Base-by-base conservation (phyloP, 2,888 invertebrate species). In the Furcula furcula region DNA sequence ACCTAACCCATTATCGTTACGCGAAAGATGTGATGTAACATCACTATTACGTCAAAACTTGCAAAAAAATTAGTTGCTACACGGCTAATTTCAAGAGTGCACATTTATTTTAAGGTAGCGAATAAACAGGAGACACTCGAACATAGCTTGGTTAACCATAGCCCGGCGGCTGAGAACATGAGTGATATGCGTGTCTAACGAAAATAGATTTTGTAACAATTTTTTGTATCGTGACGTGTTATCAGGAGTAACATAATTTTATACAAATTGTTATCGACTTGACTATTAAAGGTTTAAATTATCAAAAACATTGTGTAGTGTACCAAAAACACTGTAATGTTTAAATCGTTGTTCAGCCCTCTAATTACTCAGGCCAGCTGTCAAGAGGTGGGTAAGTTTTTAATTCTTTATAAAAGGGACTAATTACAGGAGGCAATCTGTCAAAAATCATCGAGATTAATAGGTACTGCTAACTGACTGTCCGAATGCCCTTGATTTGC, bases 361-460 rank as follows among this genome's bases (percentile, higher is more conserved):
- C 79, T 92, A 75, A 80, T 92, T 72, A 87, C 90, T 74, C 89
- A 90, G 83, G 92, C 92, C 81, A 91, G 91, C 87, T 92, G 92
- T 91, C 92, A 92, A 92, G 93, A 93, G 93, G 93, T 93, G 89
- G 92, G 93, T 92, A 92, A 92, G 92, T 92, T 88, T 86, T 76
- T 65, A 42, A 51, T 48, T 40, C 53, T 38, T 51, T 36, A 21
- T 13, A 31, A 40, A 21, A 39, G 39, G 35, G 40, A 33, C 40
- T n/a, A 28, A 29, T 48, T 40, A 31, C 27, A 29, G 46, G 30
- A 40, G 23, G 31, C 39, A 31, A 38, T 38, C 32, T 18, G 22
- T n/a, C n/a, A n/a, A n/a, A n/a, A n/a, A n/a, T n/a, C n/a, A n/a
- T n/a, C n/a, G n/a, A n/a, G n/a, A n/a, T n/a, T n/a, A n/a, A n/a